Evolutionary conservation across 2,113 vertebrate species (phyloP).

Genomic region (Spea bombifrons): DNA sequence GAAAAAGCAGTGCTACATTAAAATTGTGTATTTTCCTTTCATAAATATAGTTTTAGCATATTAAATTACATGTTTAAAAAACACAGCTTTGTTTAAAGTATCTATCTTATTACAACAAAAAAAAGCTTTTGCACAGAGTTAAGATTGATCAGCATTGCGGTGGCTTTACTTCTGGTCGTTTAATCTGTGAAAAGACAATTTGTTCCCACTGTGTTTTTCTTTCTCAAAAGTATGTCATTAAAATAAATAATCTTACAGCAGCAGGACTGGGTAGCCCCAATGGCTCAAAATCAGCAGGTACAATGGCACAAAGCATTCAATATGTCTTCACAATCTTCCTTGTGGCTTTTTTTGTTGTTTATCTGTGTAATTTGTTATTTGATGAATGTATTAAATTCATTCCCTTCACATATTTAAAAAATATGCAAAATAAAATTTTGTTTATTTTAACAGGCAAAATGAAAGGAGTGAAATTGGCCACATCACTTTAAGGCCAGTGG

Average conservation of each 20-base stretch:
- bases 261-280: not conserved
- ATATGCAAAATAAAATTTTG: no score
- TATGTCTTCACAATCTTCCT: not conserved
- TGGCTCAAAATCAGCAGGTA: not conserved
- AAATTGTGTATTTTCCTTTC: no score
- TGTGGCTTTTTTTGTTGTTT: not conserved
- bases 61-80: no score
- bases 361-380: not conserved
- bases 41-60: no score
- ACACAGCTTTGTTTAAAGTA: not conserved
- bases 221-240: not conserved
- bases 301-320: not conserved
- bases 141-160: not conserved
- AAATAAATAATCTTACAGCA: not conserved
- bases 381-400: not conserved
- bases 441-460: no score
- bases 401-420: no score
- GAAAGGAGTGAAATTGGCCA: no score
- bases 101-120: not conserved
- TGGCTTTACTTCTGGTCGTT: not conserved
- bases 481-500: no score
- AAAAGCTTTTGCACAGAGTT: not conserved
- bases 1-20: no score
- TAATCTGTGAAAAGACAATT: not conserved
- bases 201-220: not conserved